Conservation (phyloP, 64 coral and sea anemone genomes). For the Dendronephthya gigantea region DNA sequence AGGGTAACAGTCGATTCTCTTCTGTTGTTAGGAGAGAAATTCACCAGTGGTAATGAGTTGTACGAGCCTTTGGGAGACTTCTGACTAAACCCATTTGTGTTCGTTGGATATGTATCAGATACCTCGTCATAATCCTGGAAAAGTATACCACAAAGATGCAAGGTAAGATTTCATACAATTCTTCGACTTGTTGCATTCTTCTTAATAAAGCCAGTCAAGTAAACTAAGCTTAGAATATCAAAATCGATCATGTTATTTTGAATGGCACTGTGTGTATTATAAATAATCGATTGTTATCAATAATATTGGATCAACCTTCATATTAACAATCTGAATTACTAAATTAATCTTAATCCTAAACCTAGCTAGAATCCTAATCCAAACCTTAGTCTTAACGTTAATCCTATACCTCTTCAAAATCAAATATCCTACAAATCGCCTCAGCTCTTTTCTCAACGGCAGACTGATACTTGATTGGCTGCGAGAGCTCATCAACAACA, state of each 20-base stretch:
- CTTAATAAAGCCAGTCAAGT: no score
- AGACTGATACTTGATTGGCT: constrained; percentile 85
- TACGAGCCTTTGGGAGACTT: not conserved
- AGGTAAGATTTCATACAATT: not conserved
- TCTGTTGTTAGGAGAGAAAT: not conserved
- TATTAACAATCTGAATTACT: no score
- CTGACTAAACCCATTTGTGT: not conserved
- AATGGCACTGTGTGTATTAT: no score
- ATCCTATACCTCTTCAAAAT: constrained; percentile 62
- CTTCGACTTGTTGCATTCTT: not conserved
- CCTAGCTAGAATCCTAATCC: no score
- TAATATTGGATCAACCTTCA: no score
- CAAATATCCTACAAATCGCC: constrained; percentile 67
- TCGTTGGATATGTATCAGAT: not conserved
- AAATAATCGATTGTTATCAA: no score
- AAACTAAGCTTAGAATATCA: no score
- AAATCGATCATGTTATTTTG: no score
- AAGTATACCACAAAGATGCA: not conserved
- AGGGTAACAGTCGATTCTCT: not conserved
- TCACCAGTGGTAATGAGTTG: not conserved
- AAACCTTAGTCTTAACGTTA: no score
- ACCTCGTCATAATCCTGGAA: not conserved
- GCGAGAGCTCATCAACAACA: constrained; percentile 76
- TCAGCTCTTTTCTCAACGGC: constrained; percentile 80
- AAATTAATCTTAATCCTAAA: no score